Conservation (phyloP, 1,140 invertebrate genomes). For the Diplogasteroides magnus region DNA sequence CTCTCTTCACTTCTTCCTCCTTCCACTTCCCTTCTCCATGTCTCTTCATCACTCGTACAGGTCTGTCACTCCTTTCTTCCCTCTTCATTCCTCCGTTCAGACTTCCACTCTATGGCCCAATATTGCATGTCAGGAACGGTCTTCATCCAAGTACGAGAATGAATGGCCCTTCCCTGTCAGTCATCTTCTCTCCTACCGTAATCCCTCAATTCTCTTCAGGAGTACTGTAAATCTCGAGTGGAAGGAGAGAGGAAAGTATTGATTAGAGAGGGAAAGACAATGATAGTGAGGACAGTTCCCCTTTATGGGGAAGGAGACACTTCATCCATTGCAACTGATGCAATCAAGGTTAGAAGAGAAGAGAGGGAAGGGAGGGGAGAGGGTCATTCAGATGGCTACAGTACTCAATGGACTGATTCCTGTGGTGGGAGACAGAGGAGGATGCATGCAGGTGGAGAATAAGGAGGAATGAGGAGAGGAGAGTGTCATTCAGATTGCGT, state of each 20-base stretch:
- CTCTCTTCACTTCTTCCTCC: background rate
- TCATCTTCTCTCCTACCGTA: too few species aligned
- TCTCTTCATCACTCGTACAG: background rate
- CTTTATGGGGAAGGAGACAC: background rate
- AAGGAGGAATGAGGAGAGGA: background rate
- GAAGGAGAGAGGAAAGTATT: background rate
- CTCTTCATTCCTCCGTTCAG: background rate
- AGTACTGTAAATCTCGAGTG: background rate
- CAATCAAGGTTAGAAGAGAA: background rate
- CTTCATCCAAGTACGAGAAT: background rate
- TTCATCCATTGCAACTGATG: background rate
- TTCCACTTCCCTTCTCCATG: background rate
- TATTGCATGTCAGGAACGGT: background rate
- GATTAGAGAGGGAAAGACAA: background rate
- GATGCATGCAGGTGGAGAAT: background rate
- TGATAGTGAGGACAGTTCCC: background rate
- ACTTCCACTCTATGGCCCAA: background rate
- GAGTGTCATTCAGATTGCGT: background rate
- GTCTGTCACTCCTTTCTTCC: too few species aligned
- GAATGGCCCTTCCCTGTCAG: background rate
- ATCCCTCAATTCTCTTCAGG: background rate
- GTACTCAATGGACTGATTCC: background rate
- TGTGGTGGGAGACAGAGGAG: background rate
- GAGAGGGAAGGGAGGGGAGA: background rate
- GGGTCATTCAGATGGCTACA: background rate